These are phyloP conservation scores for Papilio polytes DNA, from an alignment of 1,140 invertebrate genomes.

Conservation along the genomic window DNA sequence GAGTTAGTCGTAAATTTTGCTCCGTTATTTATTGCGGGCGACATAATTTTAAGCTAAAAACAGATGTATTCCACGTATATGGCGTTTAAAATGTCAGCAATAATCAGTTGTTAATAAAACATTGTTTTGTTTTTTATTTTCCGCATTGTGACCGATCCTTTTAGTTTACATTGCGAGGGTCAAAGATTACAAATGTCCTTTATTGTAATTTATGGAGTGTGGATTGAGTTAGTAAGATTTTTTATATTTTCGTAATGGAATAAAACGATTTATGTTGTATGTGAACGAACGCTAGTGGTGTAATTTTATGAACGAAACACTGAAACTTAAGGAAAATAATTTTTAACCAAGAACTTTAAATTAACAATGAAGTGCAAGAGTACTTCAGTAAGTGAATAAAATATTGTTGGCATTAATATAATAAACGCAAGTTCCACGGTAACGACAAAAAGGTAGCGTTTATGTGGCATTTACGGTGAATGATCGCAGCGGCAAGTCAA, in stretches of 20 bases:
- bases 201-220: not conserved
- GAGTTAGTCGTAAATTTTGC: not conserved
- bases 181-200: slow-evolving; percentile 44
- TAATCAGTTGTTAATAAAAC: slow-evolving; percentile 57
- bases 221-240: not conserved
- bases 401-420: not conserved
- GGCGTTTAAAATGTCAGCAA: slow-evolving; percentile 39
- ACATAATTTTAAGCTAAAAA: slow-evolving; percentile 36
- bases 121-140: slow-evolving; percentile 62
- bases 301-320: not conserved
- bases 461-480: slow-evolving; percentile 46
- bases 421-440: not conserved
- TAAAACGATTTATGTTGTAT: not conserved
- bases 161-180: slow-evolving; percentile 69
- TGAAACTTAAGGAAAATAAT: not conserved
- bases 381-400: not conserved
- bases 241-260: not conserved
- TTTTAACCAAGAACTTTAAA: not conserved
- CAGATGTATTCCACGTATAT: slow-evolving; percentile 41
- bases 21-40: not conserved
- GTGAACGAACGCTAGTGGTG: not conserved
- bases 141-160: slow-evolving; percentile 59
- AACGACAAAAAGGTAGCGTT: slow-evolving; percentile 36
- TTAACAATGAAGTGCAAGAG: not conserved
- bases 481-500: slow-evolving; percentile 32